These are phyloP conservation scores for Ariopsis seemanni DNA, from an alignment of 2,113 vertebrate species.

Conservation along the genomic window DNA sequence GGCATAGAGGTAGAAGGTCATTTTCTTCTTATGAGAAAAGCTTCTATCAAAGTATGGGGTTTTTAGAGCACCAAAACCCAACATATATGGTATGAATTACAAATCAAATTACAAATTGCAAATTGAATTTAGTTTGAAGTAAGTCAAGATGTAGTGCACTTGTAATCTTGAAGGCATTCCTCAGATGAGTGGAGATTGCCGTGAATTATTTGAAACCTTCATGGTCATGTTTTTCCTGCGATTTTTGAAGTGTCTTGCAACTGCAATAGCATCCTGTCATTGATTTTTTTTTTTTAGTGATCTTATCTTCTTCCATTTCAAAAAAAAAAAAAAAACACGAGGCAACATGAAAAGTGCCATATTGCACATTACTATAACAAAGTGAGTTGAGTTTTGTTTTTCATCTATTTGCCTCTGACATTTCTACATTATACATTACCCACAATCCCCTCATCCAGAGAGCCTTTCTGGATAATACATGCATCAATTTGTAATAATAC, in stretches of 20 bases:
- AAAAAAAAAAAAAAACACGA: neutral
- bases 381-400: neutral
- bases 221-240: neutral
- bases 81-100: neutral
- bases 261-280: neutral
- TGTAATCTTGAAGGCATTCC: neutral
- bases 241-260: neutral
- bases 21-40: neutral
- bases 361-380: neutral
- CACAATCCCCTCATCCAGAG: constrained; percentile 76
- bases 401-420: neutral
- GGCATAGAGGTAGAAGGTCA: too few species aligned
- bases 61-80: neutral
- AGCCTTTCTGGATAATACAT: constrained; percentile 76
- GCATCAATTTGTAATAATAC: constrained; percentile 81
- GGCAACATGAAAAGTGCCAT: neutral
- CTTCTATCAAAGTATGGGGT: neutral
- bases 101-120: neutral
- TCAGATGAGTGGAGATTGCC: neutral
- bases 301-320: neutral
- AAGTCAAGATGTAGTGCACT: neutral
- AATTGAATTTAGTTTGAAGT: neutral
- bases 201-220: neutral
- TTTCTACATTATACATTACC: neutral
- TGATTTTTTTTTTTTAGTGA: neutral